These are phyloP conservation scores for Delichon dasypus DNA, from an alignment of 2,797 vertebrate genomes.

Conservation along the genomic window DNA sequence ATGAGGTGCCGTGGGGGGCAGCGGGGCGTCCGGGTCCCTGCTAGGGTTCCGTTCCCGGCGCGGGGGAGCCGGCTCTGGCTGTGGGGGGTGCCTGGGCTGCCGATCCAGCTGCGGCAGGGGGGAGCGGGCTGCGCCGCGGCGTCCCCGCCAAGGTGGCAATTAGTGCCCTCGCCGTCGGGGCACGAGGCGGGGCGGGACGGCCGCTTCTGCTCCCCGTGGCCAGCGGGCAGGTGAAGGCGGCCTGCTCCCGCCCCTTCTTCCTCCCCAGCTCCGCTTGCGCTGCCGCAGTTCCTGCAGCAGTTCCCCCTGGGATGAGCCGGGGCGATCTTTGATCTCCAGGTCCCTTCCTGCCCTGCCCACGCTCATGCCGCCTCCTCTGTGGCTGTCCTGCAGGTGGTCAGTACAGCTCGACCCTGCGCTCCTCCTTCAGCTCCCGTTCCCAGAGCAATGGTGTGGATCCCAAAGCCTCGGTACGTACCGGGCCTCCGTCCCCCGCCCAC, in stretches of 20 bases:
- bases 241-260: not conserved
- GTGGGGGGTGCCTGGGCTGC: not conserved
- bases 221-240: not conserved
- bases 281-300: accelerated
- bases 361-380: accelerated
- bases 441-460: slow-evolving; percentile 66
- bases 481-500: accelerated
- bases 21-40: accelerated
- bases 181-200: not conserved
- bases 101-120: accelerated
- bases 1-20: accelerated
- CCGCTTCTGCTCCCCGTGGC: not conserved
- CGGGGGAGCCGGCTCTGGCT: not conserved
- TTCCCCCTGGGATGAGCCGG: not conserved
- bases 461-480: slow-evolving; percentile 48
- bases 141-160: not conserved
- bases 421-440: slow-evolving; percentile 75
- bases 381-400: not conserved
- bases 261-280: accelerated
- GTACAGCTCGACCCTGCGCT: slow-evolving; percentile 44
- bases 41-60: accelerated
- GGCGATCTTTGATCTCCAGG: not conserved
- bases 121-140: accelerated
- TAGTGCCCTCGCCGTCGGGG: not conserved
- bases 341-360: accelerated